Percentiles rank a stretch among this genome's conserved stretches.
Evolutionary conservation across 2,888 invertebrate genomes (phyloP).

Genomic region (Argyra leucocephala): DNA sequence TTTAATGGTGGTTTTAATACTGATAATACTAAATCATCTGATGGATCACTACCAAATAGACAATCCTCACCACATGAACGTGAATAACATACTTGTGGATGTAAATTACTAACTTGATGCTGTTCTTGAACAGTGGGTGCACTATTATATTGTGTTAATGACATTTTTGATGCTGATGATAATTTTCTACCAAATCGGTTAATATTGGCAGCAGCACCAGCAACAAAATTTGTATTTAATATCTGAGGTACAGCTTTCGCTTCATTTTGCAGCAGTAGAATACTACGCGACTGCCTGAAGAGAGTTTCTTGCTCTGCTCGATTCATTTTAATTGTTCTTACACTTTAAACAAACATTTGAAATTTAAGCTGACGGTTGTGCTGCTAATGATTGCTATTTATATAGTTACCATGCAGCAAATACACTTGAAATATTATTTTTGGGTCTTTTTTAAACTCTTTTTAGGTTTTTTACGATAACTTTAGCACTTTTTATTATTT

Average conservation of each 20-base stretch:
- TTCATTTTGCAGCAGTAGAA: conserved; percentile 34
- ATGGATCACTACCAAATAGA: conserved; percentile 24
- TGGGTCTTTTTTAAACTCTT: background rate
- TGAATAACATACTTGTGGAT: conserved; percentile 25
- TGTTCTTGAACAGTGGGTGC: conserved; percentile 15
- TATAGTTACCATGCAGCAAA: background rate
- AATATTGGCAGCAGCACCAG: background rate
- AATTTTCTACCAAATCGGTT: background rate
- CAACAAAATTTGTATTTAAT: conserved; percentile 11
- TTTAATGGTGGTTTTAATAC: conserved; percentile 51
- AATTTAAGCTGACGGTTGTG: background rate
- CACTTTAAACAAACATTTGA: conserved; percentile 44
- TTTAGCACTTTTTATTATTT: no score
- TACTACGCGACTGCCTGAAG: conserved; percentile 53
- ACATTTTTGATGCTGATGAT: conserved; percentile 7
- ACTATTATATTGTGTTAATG: conserved; percentile 14
- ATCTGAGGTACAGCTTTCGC: conserved; percentile 23
- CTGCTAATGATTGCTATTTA: background rate
- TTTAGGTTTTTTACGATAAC: background rate
- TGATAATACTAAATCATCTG: conserved; percentile 51
- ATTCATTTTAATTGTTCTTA: conserved; percentile 49
- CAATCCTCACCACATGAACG: conserved; percentile 27
- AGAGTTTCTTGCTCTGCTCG: conserved; percentile 54
- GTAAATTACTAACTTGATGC: conserved; percentile 29
- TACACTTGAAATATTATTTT: background rate